These are phyloP conservation scores for Ditula angustiorana DNA, from an alignment of 2,888 invertebrate species.

Conservation along the genomic window DNA sequence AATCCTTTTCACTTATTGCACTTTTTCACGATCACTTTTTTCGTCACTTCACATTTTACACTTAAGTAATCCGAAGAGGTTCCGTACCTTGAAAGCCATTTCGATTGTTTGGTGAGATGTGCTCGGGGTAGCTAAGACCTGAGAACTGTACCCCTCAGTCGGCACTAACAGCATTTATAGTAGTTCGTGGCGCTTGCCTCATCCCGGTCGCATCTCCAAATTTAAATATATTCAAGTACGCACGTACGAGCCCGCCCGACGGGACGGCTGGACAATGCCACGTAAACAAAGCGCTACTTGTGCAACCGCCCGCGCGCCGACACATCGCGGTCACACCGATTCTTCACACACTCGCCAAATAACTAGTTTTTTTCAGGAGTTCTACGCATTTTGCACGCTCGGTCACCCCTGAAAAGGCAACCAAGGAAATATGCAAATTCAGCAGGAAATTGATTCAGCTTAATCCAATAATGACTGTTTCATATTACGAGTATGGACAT, in stretches of 20 bases:
- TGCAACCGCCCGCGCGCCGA: slow-evolving; percentile 74
- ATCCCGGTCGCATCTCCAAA: slow-evolving; percentile 83
- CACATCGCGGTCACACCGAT: slow-evolving; percentile 73
- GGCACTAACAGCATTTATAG: slow-evolving; percentile 75
- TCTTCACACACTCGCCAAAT: slow-evolving; percentile 53
- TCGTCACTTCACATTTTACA: slow-evolving; percentile 51
- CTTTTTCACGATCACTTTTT: slow-evolving; percentile 49
- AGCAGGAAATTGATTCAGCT: slow-evolving; percentile 1
- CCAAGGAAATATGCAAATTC: slow-evolving; percentile 45
- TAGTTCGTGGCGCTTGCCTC: slow-evolving; percentile 71
- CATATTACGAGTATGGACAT: not conserved
- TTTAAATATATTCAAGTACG: slow-evolving; percentile 86
- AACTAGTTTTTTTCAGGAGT: slow-evolving; percentile 58
- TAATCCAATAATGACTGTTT: not conserved
- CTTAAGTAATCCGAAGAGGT: slow-evolving; percentile 51
- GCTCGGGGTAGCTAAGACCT: slow-evolving; percentile 72
- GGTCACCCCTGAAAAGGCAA: slow-evolving; percentile 47
- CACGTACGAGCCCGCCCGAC: slow-evolving; percentile 75
- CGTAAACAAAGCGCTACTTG: slow-evolving; percentile 78
- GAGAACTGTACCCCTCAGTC: slow-evolving; percentile 74
- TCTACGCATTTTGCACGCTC: slow-evolving; percentile 55
- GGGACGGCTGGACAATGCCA: slow-evolving; percentile 80
- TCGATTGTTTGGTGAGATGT: slow-evolving; percentile 63
- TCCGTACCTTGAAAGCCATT: slow-evolving; percentile 82
- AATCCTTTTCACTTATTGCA: slow-evolving; percentile 44